A percentile compares a stretch with the other conserved stretches of the same genome.
These are phyloP conservation scores for Spodoptera littoralis DNA, from an alignment of 2,888 invertebrate genomes.

Conservation along the genomic window DNA sequence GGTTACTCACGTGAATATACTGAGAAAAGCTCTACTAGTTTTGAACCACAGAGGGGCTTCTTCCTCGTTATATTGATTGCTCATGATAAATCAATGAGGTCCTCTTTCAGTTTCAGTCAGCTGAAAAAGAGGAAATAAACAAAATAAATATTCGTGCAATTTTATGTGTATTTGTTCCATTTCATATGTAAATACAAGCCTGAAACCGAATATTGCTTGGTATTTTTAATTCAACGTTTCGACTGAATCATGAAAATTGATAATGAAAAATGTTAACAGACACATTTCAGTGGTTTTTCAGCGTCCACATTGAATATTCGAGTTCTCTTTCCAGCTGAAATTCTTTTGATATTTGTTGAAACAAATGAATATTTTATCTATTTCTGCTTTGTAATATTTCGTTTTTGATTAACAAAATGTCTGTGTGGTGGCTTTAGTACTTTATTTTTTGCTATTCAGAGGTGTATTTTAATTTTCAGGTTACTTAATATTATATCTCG, in stretches of 20 bases:
- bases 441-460: no score
- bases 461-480: no score
- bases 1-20: no score
- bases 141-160: no score
- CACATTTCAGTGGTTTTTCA: constrained; percentile 28
- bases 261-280: constrained; percentile 24
- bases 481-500: no score
- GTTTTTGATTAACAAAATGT: neutral
- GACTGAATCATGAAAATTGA: constrained; percentile 8
- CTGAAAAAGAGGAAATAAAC: no score
- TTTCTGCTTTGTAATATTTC: neutral
- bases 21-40: no score
- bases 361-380: constrained; percentile 7
- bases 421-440: neutral
- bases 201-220: neutral
- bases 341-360: constrained; percentile 7
- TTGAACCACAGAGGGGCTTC: no score
- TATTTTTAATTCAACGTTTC: constrained; percentile 23
- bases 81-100: no score
- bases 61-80: no score
- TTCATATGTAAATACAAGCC: constrained; percentile 9
- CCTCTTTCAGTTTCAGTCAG: no score
- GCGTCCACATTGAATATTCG: constrained; percentile 19
- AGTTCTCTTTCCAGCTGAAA: constrained; percentile 12
- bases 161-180: neutral